Percentiles rank a stretch among this genome's conserved stretches.
Conservation (phyloP, 2,888 invertebrate genomes). For the Pristionchus fissidentatus region DNA sequence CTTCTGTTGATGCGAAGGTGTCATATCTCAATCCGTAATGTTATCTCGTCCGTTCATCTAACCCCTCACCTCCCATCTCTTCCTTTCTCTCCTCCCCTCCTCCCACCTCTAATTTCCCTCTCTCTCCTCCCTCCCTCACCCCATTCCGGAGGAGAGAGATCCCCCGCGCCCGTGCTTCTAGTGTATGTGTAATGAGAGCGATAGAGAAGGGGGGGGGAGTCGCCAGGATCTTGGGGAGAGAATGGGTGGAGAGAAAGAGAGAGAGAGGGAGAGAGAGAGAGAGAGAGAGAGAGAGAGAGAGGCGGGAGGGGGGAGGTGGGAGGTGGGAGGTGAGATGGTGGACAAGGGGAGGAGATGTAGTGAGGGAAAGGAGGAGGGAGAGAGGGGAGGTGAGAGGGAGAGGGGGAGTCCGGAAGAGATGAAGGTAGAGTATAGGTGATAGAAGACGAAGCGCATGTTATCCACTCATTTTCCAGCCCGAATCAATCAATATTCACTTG, state of each 20-base stretch:
- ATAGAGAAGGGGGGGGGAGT: no score
- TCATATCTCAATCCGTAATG: slow-evolving; percentile 1
- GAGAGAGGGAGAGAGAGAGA: not conserved
- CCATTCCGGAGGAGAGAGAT: slow-evolving; percentile 31
- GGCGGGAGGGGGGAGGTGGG: not conserved
- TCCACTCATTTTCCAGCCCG: no score
- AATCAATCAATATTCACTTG: no score
- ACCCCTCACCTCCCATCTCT: not conserved
- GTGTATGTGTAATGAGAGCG: slow-evolving; percentile 42
- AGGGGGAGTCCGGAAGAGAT: not conserved
- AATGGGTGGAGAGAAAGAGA: not conserved
- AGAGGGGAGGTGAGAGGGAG: not conserved
- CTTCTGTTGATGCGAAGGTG: no score
- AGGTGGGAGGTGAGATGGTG: not conserved
- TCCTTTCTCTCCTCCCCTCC: not conserved
- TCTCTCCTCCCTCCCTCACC: not conserved
- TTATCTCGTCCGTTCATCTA: slow-evolving; percentile 21
- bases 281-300: not conserved
- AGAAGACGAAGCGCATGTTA: not conserved
- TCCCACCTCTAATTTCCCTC: not conserved
- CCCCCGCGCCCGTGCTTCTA: slow-evolving; percentile 15
- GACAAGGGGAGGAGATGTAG: no score
- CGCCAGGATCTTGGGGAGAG: not conserved
- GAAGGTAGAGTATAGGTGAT: not conserved
- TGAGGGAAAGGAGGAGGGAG: not conserved